Base-by-base conservation (phyloP, 2,888 invertebrate species). In the Caenorhabditis virilis region DNA sequence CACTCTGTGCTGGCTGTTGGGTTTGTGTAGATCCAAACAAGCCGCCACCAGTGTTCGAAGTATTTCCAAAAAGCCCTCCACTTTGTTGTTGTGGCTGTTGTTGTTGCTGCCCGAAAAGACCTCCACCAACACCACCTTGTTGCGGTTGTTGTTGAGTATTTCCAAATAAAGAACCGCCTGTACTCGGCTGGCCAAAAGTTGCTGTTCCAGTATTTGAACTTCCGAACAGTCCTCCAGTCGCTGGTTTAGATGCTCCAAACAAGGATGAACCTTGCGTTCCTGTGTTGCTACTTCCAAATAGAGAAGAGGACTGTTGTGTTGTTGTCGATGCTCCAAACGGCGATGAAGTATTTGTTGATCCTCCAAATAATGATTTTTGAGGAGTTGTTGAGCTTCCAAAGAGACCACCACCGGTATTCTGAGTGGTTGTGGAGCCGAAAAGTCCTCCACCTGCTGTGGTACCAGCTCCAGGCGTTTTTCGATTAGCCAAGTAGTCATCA, bases 401-500 rank as follows among this genome's bases (percentile, higher is more conserved):
- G 30, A 85, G 65, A 7, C 82, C 77, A 22, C 78, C 77, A 54
- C 70, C 56, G 7, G 60, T 54, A 20, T 55, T 23, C 9, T 50
- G 25, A n/a, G 50, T 50, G 6, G 48, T 41, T 6, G 63, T 51
- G 5, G 47, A 13, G 2, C 73, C 75, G 41, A 78, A 76, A 3
- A 75, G 53, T 4, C 72, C 60, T 6, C 70, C 65, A 2, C 73
- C 69, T 0, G 69, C 42, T n/a, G 69, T 59, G 4, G 67, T 39
- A 22, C 72, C 66, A 11, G 68, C 52, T 26, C 57, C 45, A 33
- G 76, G 67, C 36, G 93, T 93, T 86, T 95, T 95, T 2, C 95
- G 87, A 50, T 92, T 92, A 0, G 91, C 91, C 23, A 88, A 85
- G 84, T 98, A 98, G 85, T 98, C 97, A 82, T 97, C 97, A 54